phyloP scores from a whole-genome alignment of 1,140 invertebrate genomes.

The Oreohelix idahoensis region DNA sequence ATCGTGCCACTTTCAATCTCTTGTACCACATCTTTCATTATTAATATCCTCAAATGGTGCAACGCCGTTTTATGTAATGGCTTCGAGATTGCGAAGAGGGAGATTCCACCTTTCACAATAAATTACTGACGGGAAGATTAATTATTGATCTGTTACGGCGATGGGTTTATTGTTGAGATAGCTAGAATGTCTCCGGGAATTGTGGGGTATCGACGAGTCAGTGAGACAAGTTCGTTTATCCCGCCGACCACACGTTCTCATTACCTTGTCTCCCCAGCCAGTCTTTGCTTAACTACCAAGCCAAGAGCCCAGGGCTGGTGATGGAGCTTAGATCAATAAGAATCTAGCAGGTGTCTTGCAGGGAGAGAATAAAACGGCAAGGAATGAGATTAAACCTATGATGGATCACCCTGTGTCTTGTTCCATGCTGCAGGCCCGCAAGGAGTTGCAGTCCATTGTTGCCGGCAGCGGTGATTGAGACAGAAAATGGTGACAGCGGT shows the following conservation, averaged over 20 bases:
- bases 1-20: not conserved
- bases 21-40: not conserved
- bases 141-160: not conserved
- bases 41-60: not conserved
- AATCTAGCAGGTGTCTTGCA: slow-evolving; percentile 32
- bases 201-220: not conserved
- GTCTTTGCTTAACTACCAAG: slow-evolving; percentile 34
- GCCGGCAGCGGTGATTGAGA: slow-evolving; percentile 15
- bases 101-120: not conserved
- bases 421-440: slow-evolving; percentile 24
- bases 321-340: slow-evolving; percentile 31
- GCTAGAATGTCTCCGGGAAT: not conserved
- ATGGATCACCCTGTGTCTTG: slow-evolving; percentile 37
- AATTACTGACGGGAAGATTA: not conserved
- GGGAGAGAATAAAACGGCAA: not conserved
- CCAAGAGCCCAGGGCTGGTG: not conserved
- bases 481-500: slow-evolving; percentile 12
- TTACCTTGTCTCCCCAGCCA: not conserved
- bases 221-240: not conserved
- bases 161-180: not conserved
- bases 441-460: not conserved
- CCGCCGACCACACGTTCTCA: slow-evolving; percentile 1
- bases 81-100: not conserved
- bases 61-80: not conserved
- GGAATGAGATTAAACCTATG: slow-evolving; percentile 24